phyloP scores from a whole-genome alignment of 2,888 invertebrate species.

The Caenorhabditis sp. region DNA sequence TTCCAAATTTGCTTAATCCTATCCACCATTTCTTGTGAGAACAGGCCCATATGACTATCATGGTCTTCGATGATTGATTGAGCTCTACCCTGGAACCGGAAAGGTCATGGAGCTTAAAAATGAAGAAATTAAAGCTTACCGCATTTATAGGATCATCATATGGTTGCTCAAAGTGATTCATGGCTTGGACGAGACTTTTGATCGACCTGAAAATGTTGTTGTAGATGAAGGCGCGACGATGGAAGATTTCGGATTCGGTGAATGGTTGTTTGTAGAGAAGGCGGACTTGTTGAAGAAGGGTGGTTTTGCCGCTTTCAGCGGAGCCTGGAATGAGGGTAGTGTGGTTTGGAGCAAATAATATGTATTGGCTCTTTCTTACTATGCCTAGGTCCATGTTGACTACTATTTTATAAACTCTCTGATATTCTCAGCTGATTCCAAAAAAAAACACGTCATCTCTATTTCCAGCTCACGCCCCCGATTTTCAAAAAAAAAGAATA shows the following conservation, averaged over 20 bases:
- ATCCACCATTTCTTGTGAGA: conserved; percentile 31
- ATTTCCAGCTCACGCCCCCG: no score
- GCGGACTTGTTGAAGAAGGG: conserved; percentile 58
- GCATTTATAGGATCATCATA: conserved; percentile 43
- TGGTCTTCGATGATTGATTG: conserved; percentile 40
- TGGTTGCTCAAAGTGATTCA: conserved; percentile 30
- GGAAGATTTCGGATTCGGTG: conserved; percentile 55
- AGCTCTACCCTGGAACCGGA: conserved; percentile 41
- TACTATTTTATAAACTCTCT: no score
- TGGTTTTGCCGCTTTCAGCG: conserved; percentile 64
- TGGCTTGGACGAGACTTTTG: conserved; percentile 39
- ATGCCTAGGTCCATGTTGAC: no score
- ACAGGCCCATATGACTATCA: conserved; percentile 40
- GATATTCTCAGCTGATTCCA: no score
- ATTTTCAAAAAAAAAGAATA: no score
- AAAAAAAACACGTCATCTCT: no score
- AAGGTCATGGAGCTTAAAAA: background rate
- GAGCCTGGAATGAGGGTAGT: conserved; percentile 56
- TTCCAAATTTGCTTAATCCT: conserved; percentile 49
- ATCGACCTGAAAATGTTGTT: conserved; percentile 55
- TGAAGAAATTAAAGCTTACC: conserved; percentile 24
- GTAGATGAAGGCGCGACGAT: conserved; percentile 59
- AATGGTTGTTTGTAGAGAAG: conserved; percentile 49
- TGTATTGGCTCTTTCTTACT: no score
- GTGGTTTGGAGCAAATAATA: no score